Percentiles rank a stretch among this genome's conserved stretches.
Conservation (phyloP, 2,797 vertebrate species). For the Pteropus rufus region DNA sequence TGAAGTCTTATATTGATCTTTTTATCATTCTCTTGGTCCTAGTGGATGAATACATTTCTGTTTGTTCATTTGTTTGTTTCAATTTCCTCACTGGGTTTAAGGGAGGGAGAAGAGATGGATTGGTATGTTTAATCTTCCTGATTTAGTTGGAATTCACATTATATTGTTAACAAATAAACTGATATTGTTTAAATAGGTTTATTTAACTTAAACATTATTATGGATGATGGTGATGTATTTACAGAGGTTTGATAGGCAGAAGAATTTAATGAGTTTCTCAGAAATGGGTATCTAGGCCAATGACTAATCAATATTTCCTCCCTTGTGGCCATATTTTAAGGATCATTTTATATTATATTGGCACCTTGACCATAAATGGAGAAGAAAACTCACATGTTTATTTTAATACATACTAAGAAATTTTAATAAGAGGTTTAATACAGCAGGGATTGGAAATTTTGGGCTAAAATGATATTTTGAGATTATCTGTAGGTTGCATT, state of each 20-base stretch:
- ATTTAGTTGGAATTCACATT: neutral
- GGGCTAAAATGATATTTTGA: constrained; percentile 28
- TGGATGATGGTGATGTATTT: neutral
- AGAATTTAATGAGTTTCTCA: neutral
- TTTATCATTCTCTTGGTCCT: neutral
- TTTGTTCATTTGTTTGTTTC: neutral
- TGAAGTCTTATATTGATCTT: neutral
- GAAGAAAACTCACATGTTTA: neutral
- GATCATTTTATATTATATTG: neutral
- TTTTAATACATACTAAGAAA: neutral
- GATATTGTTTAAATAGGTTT: neutral
- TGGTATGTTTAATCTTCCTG: neutral
- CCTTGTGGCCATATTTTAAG: neutral
- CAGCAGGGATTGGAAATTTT: neutral
- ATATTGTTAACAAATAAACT: constrained; percentile 28
- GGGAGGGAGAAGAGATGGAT: neutral
- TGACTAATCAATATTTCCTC: neutral
- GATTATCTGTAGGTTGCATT: constrained; percentile 58
- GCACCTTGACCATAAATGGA: neutral
- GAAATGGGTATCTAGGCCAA: neutral
- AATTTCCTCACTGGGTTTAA: neutral
- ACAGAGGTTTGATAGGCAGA: neutral
- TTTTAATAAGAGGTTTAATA: neutral
- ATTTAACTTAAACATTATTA: neutral
- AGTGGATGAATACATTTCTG: neutral